Evolutionary conservation across 1,140 invertebrate species (phyloP), one percentile per base, ranked within the genome.

Genomic region (Nixonia krombeini): DNA sequence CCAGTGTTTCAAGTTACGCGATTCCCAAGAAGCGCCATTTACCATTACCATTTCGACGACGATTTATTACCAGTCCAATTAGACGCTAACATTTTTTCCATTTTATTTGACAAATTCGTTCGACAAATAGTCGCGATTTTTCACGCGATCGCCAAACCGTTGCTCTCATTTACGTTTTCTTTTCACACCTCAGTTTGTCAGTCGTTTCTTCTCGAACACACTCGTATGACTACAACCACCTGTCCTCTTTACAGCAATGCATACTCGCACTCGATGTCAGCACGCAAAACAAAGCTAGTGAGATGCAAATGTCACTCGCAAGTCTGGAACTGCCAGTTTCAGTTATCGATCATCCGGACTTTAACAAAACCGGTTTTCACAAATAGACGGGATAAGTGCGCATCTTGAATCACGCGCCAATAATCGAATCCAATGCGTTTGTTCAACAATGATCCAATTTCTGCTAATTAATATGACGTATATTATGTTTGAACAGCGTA

Each of bases 251-350:
- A 64, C 58, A 61, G 63, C 63, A 53, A 64, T 64, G 67, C 63
- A 70, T 64, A 61, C 51, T 64, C 59, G 61, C 56, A 61, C 66
- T 70, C 56, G 53, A 70, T 61, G 66, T 70, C 66, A 70, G 59
- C 59, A n/a, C 58, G 51, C 49, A 63, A 69, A 69, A 69, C 58
- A 69, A 69, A 55, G 53, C 65, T 46, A 17, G 56, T 49, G 58
- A 55, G 66, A 63, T 37, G 35, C 35, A 15, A 37, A 37, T 63
- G 66, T 70, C 66, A 70, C 45, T 52, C 66, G 59, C 59, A 64
- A 61, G 66, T 70, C 59, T 49, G 62, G 57, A 70, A 70, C 66
- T 70, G 55, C 66, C 66, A 69, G 66, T 69, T 69, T 63, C 66
- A 69, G 58, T 64, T 70, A 55, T 70, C 66, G 66, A 70, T 70